A percentile compares a stretch with the other conserved stretches of the same genome.
Conservation (phyloP, 2,113 vertebrate species). For the Lathamus discolor region DNA sequence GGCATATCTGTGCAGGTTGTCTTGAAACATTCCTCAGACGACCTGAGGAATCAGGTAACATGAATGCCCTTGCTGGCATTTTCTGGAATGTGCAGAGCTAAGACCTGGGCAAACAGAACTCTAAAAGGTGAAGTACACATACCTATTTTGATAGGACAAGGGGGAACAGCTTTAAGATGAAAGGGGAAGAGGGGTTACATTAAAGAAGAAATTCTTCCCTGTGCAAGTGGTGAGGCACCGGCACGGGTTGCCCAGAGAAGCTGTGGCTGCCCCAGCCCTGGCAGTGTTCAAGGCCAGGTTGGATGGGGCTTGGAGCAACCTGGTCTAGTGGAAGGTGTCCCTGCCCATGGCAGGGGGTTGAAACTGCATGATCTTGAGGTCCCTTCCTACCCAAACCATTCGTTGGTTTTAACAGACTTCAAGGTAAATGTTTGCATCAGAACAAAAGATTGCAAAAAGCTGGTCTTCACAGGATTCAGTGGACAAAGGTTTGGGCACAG, state of each 20-base stretch:
- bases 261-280: no score
- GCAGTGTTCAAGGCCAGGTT: no score
- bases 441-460: background rate
- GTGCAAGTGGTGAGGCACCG: background rate
- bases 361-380: no score
- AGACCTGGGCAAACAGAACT: background rate
- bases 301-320: no score
- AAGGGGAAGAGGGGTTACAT: background rate
- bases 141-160: background rate
- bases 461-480: background rate
- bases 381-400: no score
- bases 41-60: background rate
- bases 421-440: background rate
- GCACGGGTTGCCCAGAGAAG: no score
- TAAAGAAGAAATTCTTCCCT: background rate
- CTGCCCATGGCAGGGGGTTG: no score
- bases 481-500: background rate
- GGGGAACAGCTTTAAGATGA: background rate
- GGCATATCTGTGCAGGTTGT: background rate
- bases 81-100: background rate
- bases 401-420: background rate
- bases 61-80: background rate
- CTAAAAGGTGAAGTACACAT: background rate
- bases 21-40: background rate
- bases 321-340: no score